Conservation (phyloP, 2,797 vertebrate species). For the Danio albolineatus region DNA sequence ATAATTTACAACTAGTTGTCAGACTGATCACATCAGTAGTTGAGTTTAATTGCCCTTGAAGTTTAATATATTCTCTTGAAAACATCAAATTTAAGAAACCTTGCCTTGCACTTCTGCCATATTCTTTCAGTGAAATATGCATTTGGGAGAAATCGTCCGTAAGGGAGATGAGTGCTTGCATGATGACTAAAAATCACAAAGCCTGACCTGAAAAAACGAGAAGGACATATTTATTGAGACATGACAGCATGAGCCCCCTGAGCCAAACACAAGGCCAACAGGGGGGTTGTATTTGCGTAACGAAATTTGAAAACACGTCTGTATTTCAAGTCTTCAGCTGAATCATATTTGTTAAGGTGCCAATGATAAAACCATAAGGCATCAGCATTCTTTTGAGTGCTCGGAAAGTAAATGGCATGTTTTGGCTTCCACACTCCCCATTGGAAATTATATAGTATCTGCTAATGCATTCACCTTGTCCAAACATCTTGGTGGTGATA, state of each 20-base stretch:
- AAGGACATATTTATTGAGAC: slow-evolving; percentile 48
- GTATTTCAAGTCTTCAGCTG: slow-evolving; percentile 39
- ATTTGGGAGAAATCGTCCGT: slow-evolving; percentile 32
- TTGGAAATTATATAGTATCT: slow-evolving; percentile 34
- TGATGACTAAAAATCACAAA: slow-evolving; percentile 27
- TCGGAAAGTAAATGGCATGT: neutral
- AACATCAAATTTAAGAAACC: slow-evolving; percentile 29
- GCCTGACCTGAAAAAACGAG: slow-evolving; percentile 39
- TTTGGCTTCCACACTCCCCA: neutral
- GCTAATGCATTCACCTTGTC: slow-evolving; percentile 64
- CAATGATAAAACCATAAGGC: slow-evolving; percentile 57
- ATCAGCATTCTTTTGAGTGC: neutral
- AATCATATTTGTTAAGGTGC: slow-evolving; percentile 38
- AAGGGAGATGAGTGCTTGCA: slow-evolving; percentile 28
- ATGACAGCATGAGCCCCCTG: slow-evolving; percentile 26
- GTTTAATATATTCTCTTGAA: slow-evolving; percentile 12
- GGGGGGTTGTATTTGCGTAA: slow-evolving; percentile 37
- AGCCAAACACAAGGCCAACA: slow-evolving; percentile 35
- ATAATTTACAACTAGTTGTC: neutral
- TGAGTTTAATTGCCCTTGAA: slow-evolving; percentile 16
- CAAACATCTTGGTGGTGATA: slow-evolving; percentile 57
- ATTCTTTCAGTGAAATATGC: slow-evolving; percentile 28
- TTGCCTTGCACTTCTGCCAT: slow-evolving; percentile 12
- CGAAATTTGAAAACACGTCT: slow-evolving; percentile 34
- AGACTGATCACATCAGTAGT: slow-evolving; percentile 23